Conservation (phyloP, 2,113 vertebrate species). For the Python bivittatus region DNA sequence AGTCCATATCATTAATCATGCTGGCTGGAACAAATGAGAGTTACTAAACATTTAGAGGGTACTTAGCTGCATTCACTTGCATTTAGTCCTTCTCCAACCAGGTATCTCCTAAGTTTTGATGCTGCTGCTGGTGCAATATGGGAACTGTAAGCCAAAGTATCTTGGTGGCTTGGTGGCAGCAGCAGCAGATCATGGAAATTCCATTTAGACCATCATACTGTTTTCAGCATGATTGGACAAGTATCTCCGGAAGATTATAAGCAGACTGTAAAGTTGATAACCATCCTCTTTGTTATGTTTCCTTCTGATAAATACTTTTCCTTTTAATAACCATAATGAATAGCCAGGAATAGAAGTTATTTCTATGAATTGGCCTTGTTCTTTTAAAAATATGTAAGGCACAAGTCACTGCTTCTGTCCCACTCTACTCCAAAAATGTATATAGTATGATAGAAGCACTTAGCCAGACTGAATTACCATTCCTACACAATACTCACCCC, state of each 20-base stretch:
- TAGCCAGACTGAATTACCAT: neutral
- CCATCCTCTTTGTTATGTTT: neutral
- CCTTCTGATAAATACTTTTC: neutral
- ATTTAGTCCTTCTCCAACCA: neutral
- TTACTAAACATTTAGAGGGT: neutral
- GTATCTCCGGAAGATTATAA: neutral
- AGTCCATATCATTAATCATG: neutral
- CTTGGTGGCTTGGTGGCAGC: neutral
- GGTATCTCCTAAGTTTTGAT: neutral
- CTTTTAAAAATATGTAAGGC: neutral
- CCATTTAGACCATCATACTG: neutral
- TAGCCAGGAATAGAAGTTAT: neutral
- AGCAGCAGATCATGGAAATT: neutral
- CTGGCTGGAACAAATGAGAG: neutral
- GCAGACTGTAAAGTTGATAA: neutral
- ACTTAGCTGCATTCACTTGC: neutral
- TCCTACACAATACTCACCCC: neutral
- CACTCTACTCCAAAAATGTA: neutral
- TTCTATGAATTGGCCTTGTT: neutral
- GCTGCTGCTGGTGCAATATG: neutral
- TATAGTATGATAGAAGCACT: neutral
- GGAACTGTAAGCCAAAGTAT: neutral
- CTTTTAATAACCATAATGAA: neutral
- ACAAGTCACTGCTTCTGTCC: neutral
- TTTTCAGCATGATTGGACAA: neutral